Conservation (phyloP, 2,888 invertebrate species). For the Parasteatoda lunata region DNA sequence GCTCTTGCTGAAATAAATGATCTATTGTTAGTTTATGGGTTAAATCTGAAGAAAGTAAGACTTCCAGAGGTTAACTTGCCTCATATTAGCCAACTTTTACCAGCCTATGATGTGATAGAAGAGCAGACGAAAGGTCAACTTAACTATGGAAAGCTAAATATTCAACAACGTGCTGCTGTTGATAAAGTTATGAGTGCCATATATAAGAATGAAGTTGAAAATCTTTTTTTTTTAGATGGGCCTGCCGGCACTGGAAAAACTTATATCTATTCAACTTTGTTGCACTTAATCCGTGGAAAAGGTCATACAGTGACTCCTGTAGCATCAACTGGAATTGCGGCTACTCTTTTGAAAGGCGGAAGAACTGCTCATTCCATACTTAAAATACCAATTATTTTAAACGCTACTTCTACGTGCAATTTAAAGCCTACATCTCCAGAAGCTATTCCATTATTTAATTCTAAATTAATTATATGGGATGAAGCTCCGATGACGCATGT, state of each 20-base stretch:
- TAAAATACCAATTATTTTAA: conserved; percentile 21
- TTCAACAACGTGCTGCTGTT: neutral
- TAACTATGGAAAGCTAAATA: conserved; percentile 7
- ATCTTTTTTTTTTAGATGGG: conserved; percentile 73
- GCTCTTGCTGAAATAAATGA: conserved; percentile 33
- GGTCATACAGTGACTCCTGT: conserved; percentile 36
- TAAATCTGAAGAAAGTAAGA: conserved; percentile 17
- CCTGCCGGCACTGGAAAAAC: conserved; percentile 75
- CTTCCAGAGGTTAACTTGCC: neutral
- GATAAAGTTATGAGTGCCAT: neutral
- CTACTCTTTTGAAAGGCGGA: conserved; percentile 71
- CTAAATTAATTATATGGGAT: conserved; percentile 7
- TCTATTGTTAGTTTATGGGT: neutral
- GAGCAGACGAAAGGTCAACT: conserved; percentile 6
- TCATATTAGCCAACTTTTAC: neutral
- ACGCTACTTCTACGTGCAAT: conserved; percentile 9
- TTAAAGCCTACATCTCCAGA: conserved; percentile 21
- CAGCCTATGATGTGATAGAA: neutral
- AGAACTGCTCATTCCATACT: conserved; percentile 30
- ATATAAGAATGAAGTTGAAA: conserved; percentile 5
- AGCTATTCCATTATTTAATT: neutral
- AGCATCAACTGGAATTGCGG: too few relatives aligned
- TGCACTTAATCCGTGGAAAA: conserved; percentile 60
- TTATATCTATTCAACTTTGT: conserved; percentile 71
- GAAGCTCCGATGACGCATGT: conserved; percentile 31